Evolutionary conservation across 2,888 invertebrate species (phyloP), one percentile per base, ranked within the genome.

Genomic region (Cryptus armator): DNA sequence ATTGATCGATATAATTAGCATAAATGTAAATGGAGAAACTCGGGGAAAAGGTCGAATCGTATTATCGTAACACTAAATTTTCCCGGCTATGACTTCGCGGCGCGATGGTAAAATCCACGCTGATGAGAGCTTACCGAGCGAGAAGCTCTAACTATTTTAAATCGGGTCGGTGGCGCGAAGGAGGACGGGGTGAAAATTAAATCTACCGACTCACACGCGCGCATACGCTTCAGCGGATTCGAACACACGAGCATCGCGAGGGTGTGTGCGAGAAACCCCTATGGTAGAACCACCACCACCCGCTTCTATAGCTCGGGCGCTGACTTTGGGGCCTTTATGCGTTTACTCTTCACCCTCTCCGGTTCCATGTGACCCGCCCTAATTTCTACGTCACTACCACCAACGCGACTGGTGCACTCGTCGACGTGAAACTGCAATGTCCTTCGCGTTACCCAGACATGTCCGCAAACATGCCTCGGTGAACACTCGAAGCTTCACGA

Each of bases 161-260:
- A 84, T 81, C 76, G 76, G 76, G 72, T 44, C 84, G 76, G 68
- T 62, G 64, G 46, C 53, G 43, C 48, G 74, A 56, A 75, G 76
- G 70, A 76, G 70, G 53, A 32, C 46, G 66, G 84, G 66, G 84
- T 78, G 81, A 74, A 81, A 81, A 85, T 85, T 81, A 81, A 85
- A 81, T 81, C 56, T 74, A 56, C 66, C 43, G 14, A 43, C 62
- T 32, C 64, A 83, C 51, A n/a, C 48, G 48, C 51, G 32, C 46
- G 59, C 72, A 37, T 16, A 29, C 24, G 44, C 29, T 43, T 43
- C 48, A 56, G 66, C 81, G 75, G 70, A 59, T 5, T 1, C 12
- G 29, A 32, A 29, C 59, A 29, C 12, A 24, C 24, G 24, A 24
- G 3, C 24, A 24, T 24, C 24, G 24, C 24, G 24, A 24, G 24